Percentiles rank a stretch among this genome's conserved stretches.
Evolutionary conservation across 1,140 invertebrate genomes (phyloP).

Genomic region (Streblospio benedicti): DNA sequence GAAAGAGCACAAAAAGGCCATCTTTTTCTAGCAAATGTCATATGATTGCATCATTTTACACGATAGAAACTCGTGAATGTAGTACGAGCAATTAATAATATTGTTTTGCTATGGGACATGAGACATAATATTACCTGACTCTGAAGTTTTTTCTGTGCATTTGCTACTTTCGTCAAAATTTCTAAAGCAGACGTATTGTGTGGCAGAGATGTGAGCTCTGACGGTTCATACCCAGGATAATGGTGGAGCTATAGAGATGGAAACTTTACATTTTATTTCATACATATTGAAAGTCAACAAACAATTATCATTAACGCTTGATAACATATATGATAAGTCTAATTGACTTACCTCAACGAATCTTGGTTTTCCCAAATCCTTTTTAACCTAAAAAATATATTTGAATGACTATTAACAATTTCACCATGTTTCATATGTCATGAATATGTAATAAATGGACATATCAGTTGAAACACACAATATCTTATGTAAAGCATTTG

Average conservation of each 20-base stretch:
- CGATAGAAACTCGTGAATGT: no score
- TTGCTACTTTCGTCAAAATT: constrained; percentile 34
- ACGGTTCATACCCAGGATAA: constrained; percentile 38
- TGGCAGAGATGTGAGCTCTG: constrained; percentile 35
- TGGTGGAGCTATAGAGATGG: constrained; percentile 33
- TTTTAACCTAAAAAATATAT: constrained; percentile 28
- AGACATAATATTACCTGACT: constrained; percentile 32
- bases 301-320: background rate
- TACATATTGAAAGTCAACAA: background rate
- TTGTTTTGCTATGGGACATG: no score
- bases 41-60: no score
- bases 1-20: no score
- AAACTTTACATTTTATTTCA: background rate
- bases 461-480: no score
- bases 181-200: constrained; percentile 28
- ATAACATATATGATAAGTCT: background rate
- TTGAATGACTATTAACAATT: no score
- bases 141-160: constrained; percentile 32
- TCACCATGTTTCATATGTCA: no score
- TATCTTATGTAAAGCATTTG: no score
- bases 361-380: constrained; percentile 38
- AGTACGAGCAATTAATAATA: no score
- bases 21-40: no score
- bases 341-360: constrained; percentile 42
- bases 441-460: no score